phyloP scores from a whole-genome alignment of 2,113 vertebrate species.

The Malurus elegans region DNA sequence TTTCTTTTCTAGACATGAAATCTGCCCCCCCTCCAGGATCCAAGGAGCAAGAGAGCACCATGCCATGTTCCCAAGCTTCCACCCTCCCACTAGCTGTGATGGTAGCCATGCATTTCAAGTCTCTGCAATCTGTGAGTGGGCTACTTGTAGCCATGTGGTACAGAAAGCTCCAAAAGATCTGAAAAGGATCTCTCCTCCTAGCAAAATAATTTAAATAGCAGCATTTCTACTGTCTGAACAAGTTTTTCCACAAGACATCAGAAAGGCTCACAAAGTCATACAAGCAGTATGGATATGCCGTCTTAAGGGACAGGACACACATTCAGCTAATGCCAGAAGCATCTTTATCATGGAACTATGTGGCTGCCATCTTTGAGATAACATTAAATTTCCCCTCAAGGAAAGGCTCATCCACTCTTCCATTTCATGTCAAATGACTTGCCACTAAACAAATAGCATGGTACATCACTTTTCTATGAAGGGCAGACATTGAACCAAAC shows the following conservation, averaged over 20 bases:
- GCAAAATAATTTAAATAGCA: neutral
- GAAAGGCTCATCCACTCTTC: neutral
- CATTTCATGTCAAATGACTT: neutral
- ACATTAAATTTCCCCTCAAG: neutral
- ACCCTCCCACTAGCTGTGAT: neutral
- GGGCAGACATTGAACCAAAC: neutral
- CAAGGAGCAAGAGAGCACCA: neutral
- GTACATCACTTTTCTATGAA: neutral
- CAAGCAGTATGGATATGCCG: neutral
- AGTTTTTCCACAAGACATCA: neutral
- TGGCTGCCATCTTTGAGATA: neutral
- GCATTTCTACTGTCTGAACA: neutral
- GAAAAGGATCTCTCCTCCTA: neutral
- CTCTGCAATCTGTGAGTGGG: neutral
- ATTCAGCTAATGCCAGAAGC: neutral
- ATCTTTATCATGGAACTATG: neutral
- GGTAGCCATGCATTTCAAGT: neutral
- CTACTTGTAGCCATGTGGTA: neutral
- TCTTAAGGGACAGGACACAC: neutral
- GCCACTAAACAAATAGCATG: neutral
- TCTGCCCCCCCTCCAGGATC: neutral
- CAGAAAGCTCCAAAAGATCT: neutral
- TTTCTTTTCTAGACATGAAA: neutral
- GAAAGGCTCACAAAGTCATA: neutral
- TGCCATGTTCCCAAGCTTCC: neutral